A percentile compares a stretch with the other conserved stretches of the same genome.
Conservation (phyloP, 1,140 invertebrate species). For the Bilobella aurantiaca region DNA sequence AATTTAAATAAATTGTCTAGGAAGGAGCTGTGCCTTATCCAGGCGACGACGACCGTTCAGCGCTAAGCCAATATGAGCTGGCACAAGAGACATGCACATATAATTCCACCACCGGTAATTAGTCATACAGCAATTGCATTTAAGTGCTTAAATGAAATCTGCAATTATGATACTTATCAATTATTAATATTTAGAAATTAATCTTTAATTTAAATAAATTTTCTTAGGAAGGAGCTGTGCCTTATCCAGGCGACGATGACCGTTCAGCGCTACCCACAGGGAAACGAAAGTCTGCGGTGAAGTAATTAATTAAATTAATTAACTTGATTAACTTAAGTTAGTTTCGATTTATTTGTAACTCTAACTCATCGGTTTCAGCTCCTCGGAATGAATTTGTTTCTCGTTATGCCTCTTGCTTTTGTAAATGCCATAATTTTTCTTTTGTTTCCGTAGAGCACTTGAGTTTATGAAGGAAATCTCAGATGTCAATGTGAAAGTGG, state of each 20-base stretch:
- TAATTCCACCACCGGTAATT: neutral
- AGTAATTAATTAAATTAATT: neutral
- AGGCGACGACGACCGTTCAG: neutral
- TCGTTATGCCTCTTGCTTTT: neutral
- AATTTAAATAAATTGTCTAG: neutral
- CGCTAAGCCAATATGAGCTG: conserved; percentile 11
- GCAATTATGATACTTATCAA: too few species aligned
- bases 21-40: neutral
- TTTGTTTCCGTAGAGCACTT: conserved; percentile 2
- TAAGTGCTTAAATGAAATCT: neutral
- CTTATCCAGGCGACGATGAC: neutral
- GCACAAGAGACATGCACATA: conserved; percentile 12
- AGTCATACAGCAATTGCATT: neutral
- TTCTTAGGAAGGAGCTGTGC: neutral
- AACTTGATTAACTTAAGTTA: neutral
- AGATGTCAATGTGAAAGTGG: neutral
- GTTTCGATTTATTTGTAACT: neutral
- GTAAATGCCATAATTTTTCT: too few species aligned
- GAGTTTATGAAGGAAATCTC: neutral
- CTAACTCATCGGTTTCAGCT: too few species aligned
- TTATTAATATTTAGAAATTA: too few species aligned
- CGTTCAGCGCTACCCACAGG: neutral
- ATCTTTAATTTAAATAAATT: neutral
- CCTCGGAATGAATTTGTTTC: neutral
- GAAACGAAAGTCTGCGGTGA: conserved; percentile 6